Evolutionary conservation across 1,140 invertebrate species (phyloP).

Genomic region (Halictus rubicundus): DNA sequence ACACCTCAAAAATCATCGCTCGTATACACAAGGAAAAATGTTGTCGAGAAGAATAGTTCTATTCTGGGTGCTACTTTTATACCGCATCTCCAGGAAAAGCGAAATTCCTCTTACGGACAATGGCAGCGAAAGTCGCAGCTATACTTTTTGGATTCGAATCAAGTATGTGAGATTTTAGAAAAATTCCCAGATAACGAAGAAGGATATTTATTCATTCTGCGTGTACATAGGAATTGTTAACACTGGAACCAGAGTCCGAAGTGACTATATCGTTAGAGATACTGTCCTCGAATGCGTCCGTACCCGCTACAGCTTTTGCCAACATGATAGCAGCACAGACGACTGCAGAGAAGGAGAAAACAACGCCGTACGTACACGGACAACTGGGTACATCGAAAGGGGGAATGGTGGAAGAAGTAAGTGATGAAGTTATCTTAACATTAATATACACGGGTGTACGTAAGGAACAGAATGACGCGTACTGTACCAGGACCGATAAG

Average conservation of each 20-base stretch:
- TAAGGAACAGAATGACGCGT: not conserved
- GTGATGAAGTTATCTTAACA: slow-evolving; percentile 31
- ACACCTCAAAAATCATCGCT: slow-evolving; percentile 81
- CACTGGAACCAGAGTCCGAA: slow-evolving; percentile 76
- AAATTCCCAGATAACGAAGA: not conserved
- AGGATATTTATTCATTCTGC: slow-evolving; percentile 31
- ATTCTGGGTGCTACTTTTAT: slow-evolving; percentile 81
- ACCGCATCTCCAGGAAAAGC: slow-evolving; percentile 77
- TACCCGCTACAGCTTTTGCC: slow-evolving; percentile 73
- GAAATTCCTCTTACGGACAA: slow-evolving; percentile 72
- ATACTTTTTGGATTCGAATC: slow-evolving; percentile 82
- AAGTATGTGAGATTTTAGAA: slow-evolving; percentile 70
- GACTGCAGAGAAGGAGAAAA: slow-evolving; percentile 63
- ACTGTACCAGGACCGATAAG: not conserved
- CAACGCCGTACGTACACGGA: slow-evolving; percentile 65
- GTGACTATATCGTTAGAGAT: slow-evolving; percentile 68
- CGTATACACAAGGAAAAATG: slow-evolving; percentile 79
- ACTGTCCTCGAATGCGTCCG: slow-evolving; percentile 56
- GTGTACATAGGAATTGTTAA: slow-evolving; percentile 75
- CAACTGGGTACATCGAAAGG: slow-evolving; percentile 66
- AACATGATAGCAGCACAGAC: slow-evolving; percentile 70
- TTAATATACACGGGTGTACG: slow-evolving; percentile 28
- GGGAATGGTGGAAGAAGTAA: slow-evolving; percentile 73
- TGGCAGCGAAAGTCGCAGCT: slow-evolving; percentile 84
- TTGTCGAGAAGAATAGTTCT: slow-evolving; percentile 76